These are phyloP conservation scores for Leptobrachium ailaonicum DNA, from an alignment of 2,113 vertebrate species.

Conservation along the genomic window DNA sequence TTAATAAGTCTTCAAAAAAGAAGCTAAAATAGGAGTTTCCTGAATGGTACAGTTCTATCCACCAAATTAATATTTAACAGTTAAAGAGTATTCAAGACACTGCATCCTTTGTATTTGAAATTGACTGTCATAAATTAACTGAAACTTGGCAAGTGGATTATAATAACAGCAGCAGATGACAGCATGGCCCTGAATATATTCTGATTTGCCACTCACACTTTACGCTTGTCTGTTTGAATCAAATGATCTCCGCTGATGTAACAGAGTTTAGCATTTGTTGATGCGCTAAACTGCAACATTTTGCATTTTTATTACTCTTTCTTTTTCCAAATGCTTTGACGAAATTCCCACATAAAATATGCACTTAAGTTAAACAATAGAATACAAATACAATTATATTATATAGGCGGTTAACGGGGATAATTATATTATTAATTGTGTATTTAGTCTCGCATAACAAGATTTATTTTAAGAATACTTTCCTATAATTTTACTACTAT, in stretches of 20 bases:
- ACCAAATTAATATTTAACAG: too few species aligned
- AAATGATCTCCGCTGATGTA: slow-evolving; percentile 41
- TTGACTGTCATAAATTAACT: slow-evolving; percentile 46
- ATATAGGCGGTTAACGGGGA: not conserved
- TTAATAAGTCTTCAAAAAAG: too few species aligned
- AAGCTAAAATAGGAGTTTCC: too few species aligned
- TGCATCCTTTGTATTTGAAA: slow-evolving; percentile 25
- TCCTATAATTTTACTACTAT: too few species aligned
- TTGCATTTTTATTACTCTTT: slow-evolving; percentile 43
- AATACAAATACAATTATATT: slow-evolving; percentile 14
- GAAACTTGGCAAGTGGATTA: slow-evolving; percentile 39
- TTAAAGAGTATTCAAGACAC: not conserved
- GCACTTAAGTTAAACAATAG: slow-evolving; percentile 19
- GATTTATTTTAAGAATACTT: too few species aligned
- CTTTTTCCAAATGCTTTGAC: slow-evolving; percentile 35
- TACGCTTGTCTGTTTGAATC: slow-evolving; percentile 47
- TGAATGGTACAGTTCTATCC: too few species aligned
- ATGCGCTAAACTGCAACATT: slow-evolving; percentile 37
- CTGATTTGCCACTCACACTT: slow-evolving; percentile 43
- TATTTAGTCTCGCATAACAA: too few species aligned
- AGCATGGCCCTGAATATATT: slow-evolving; percentile 41
- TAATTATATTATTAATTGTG: too few species aligned
- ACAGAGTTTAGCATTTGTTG: slow-evolving; percentile 37
- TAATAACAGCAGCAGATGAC: slow-evolving; percentile 45
- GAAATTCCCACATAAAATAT: slow-evolving; percentile 29